phyloP scores from a whole-genome alignment of 2,888 invertebrate genomes.

The Cordilura impudica region DNA sequence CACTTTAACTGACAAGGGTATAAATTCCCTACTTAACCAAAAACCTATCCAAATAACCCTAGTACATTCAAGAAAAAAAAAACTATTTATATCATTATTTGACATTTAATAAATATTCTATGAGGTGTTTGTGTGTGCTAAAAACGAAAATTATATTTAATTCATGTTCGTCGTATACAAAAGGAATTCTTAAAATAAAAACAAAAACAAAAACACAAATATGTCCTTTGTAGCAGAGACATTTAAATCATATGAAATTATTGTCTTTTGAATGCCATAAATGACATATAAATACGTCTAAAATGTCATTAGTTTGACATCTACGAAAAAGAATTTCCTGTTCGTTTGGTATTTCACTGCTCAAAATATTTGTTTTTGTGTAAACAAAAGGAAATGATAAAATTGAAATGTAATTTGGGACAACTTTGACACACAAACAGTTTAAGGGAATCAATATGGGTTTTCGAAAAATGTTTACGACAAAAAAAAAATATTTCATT shows the following conservation, averaged over 20 bases:
- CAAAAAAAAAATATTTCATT: background rate
- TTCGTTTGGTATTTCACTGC: background rate
- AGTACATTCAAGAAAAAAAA: too few relatives aligned
- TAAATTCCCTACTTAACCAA: too few relatives aligned
- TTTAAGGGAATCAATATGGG: background rate
- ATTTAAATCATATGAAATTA: conserved; percentile 20
- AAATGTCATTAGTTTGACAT: conserved; percentile 48
- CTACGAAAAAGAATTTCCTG: background rate
- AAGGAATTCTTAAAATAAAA: background rate
- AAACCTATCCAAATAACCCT: too few relatives aligned
- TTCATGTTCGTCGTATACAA: background rate
- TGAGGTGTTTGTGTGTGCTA: background rate
- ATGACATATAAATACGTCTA: conserved; percentile 42
- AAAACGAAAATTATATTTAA: background rate
- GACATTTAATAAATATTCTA: background rate
- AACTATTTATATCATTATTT: background rate
- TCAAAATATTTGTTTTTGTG: background rate
- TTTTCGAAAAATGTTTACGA: too few relatives aligned
- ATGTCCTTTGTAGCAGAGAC: background rate
- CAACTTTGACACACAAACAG: background rate
- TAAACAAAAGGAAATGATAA: background rate
- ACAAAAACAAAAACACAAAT: background rate
- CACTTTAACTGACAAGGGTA: too few relatives aligned
- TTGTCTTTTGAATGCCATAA: conserved; percentile 37
- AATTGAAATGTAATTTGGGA: background rate